Evolutionary conservation across 2,113 vertebrate species (phyloP).

Genomic region (Argyrosomus japonicus): DNA sequence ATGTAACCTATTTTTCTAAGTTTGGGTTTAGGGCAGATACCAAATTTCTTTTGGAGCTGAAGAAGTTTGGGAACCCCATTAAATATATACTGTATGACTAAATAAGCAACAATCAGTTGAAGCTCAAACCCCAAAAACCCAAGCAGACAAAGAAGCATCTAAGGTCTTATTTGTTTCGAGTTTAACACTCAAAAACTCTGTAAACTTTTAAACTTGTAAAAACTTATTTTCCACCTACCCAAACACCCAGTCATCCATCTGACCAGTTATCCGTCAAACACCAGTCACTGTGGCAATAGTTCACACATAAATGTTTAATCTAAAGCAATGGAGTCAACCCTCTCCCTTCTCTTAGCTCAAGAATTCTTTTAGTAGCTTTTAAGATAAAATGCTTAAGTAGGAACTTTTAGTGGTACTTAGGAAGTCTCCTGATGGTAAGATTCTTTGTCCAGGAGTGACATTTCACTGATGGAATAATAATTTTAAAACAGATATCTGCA

Average conservation of each 20-base stretch:
- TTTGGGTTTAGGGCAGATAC: no score
- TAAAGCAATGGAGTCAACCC: not conserved
- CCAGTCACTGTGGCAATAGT: no score
- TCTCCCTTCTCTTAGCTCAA: no score
- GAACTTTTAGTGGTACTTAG: not conserved
- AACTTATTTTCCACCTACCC: not conserved
- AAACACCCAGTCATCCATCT: not conserved
- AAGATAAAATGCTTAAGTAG: not conserved
- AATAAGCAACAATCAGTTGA: constrained; percentile 18
- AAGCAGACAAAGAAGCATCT: not conserved
- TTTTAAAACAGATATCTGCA: no score
- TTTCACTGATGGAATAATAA: no score
- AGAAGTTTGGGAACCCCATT: not conserved
- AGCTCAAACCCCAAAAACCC: not conserved
- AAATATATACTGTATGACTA: constrained; percentile 7
- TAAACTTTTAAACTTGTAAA: not conserved
- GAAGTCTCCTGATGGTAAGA: not conserved
- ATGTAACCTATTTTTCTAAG: no score
- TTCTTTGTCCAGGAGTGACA: no score
- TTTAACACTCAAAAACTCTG: not conserved
- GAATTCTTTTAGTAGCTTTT: not conserved
- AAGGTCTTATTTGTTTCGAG: not conserved
- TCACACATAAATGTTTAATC: not conserved
- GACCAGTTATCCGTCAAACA: not conserved
- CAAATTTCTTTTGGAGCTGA: no score